Conservation (phyloP, 2,113 vertebrate species). For the Platanista minor region DNA sequence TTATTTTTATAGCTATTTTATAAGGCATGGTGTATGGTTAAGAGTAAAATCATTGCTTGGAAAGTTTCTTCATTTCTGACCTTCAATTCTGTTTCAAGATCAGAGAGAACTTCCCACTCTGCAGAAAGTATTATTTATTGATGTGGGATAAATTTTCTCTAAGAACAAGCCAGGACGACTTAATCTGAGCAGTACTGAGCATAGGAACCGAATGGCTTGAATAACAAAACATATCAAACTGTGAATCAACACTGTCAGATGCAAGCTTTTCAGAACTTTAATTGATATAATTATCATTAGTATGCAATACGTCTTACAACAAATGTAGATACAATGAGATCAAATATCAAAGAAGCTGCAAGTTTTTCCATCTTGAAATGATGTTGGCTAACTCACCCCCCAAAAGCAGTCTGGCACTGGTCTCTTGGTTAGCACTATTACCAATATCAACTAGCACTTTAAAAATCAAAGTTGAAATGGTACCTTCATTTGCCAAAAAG, state of each 20-base stretch:
- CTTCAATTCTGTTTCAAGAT: conserved; percentile 46
- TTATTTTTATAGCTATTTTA: not conserved
- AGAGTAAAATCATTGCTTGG: not conserved
- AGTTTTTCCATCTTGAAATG: conserved; percentile 31
- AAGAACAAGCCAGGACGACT: conserved; percentile 3
- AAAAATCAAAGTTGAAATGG: conserved; percentile 56
- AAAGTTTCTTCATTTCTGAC: not conserved
- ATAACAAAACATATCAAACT: not conserved
- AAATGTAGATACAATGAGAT: conserved; percentile 54
- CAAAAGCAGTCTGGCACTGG: conserved; percentile 18
- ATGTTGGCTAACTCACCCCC: not conserved
- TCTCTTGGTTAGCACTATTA: conserved; percentile 5
- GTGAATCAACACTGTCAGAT: conserved; percentile 10
- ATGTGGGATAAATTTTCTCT: not conserved
- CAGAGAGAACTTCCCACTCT: not conserved
- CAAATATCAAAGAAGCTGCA: conserved; percentile 62
- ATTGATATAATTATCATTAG: conserved; percentile 53
- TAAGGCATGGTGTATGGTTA: not conserved
- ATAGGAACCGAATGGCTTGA: not conserved
- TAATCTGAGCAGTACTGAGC: not conserved
- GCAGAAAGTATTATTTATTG: conserved; percentile 58
- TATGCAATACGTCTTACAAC: conserved; percentile 64
- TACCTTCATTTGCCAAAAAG: conserved; percentile 66
- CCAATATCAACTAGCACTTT: conserved; percentile 16
- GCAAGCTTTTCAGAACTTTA: conserved; percentile 69